Conservation (phyloP, 1,140 invertebrate genomes). For the Parasteatoda tepidariorum region DNA sequence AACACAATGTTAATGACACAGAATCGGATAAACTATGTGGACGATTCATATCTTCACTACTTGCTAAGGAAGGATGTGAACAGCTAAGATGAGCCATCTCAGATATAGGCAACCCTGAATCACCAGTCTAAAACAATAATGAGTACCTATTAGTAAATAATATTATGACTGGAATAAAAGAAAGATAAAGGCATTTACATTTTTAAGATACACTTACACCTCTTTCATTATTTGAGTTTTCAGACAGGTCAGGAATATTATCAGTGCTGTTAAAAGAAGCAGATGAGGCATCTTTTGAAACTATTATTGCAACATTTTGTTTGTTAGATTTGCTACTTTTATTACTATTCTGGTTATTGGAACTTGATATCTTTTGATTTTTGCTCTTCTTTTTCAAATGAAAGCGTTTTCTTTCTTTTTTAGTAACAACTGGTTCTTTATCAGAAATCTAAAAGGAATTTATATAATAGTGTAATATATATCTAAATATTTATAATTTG, state of each 20-base stretch:
- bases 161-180: background rate
- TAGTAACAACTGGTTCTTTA: constrained; percentile 75
- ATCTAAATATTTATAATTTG: background rate
- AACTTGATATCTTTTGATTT: constrained; percentile 53
- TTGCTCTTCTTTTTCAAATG: constrained; percentile 77
- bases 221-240: constrained; percentile 38
- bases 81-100: constrained; percentile 66
- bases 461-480: too few species aligned
- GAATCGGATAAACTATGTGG: constrained; percentile 60
- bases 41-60: constrained; percentile 63
- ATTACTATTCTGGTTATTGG: constrained; percentile 7
- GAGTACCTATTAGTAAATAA: constrained; percentile 1
- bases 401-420: constrained; percentile 78
- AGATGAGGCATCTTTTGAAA: constrained; percentile 42
- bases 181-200: background rate
- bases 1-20: constrained; percentile 43
- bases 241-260: constrained; percentile 39
- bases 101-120: constrained; percentile 49
- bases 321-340: constrained; percentile 48
- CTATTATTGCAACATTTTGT: constrained; percentile 55
- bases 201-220: constrained; percentile 4
- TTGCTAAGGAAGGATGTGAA: constrained; percentile 70
- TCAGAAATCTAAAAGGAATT: constrained; percentile 49
- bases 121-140: constrained; percentile 38
- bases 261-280: constrained; percentile 41